Conservation (phyloP, 2,888 invertebrate species). For the Patella depressa region DNA sequence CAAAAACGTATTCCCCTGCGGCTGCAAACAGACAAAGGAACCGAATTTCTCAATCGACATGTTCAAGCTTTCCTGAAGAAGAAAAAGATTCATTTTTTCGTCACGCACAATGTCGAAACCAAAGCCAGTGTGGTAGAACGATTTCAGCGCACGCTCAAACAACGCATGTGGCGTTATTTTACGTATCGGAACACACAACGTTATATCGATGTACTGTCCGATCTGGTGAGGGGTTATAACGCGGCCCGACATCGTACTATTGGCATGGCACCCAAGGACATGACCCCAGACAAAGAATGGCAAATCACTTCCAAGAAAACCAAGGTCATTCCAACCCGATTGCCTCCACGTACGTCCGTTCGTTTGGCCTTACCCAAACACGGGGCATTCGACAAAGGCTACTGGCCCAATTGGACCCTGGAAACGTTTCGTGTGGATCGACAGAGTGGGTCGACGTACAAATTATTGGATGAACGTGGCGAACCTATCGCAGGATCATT, state of each 20-base stretch:
- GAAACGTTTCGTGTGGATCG: no score
- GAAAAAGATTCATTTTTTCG: constrained; percentile 45
- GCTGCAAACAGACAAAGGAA: constrained; percentile 47
- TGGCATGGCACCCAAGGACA: constrained; percentile 26
- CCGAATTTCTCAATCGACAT: constrained; percentile 44
- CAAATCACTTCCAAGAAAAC: background rate
- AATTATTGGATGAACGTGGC: no score
- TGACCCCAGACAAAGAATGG: constrained; percentile 28
- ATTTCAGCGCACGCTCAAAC: constrained; percentile 44
- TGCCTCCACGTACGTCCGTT: no score
- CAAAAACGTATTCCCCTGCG: constrained; percentile 32
- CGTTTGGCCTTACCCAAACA: no score
- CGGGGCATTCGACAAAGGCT: no score
- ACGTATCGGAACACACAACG: constrained; percentile 23
- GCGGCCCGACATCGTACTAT: constrained; percentile 34
- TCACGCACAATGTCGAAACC: constrained; percentile 47
- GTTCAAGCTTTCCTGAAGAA: constrained; percentile 26
- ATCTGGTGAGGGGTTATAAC: constrained; percentile 37
- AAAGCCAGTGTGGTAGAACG: constrained; percentile 63
- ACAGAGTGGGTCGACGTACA: no score
- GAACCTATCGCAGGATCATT: no score
- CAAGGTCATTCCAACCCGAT: no score
- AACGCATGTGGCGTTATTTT: constrained; percentile 35
- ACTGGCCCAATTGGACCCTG: no score
- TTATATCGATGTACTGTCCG: constrained; percentile 32